Percentiles rank a stretch among this genome's conserved stretches.
Evolutionary conservation across 2,797 vertebrate genomes (phyloP).

Genomic region (Brachyrhaphis roseni): DNA sequence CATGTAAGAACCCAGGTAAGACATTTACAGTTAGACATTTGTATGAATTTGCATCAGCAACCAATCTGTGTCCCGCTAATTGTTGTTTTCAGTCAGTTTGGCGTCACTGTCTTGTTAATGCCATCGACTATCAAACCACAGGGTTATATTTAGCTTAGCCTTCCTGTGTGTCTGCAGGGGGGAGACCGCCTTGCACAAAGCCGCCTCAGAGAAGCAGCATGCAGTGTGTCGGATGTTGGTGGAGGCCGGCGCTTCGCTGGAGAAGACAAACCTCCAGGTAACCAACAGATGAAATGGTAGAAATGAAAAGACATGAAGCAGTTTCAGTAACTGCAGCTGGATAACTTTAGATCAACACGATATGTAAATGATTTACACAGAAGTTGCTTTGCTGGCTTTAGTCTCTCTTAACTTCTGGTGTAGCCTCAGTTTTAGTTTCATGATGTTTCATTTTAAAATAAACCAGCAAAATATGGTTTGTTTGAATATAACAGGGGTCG

Average conservation of each 20-base stretch:
- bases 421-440: neutral
- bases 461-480: neutral
- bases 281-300: neutral
- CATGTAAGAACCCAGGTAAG: neutral
- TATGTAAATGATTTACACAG: neutral
- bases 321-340: neutral
- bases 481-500: neutral
- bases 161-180: constrained; percentile 76
- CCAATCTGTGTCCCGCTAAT: neutral
- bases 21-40: neutral
- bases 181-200: constrained; percentile 96
- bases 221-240: constrained; percentile 89
- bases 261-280: constrained; percentile 93
- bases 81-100: neutral
- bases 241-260: constrained; percentile 90
- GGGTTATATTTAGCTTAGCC: constrained; percentile 16
- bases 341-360: constrained; percentile 2
- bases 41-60: neutral
- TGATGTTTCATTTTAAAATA: neutral
- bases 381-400: neutral
- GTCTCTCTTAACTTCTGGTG: neutral
- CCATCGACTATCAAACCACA: neutral
- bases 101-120: neutral
- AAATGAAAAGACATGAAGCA: neutral
- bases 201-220: constrained; percentile 88